Conservation (phyloP, 2,113 vertebrate species). For the Nesoenas mayeri region DNA sequence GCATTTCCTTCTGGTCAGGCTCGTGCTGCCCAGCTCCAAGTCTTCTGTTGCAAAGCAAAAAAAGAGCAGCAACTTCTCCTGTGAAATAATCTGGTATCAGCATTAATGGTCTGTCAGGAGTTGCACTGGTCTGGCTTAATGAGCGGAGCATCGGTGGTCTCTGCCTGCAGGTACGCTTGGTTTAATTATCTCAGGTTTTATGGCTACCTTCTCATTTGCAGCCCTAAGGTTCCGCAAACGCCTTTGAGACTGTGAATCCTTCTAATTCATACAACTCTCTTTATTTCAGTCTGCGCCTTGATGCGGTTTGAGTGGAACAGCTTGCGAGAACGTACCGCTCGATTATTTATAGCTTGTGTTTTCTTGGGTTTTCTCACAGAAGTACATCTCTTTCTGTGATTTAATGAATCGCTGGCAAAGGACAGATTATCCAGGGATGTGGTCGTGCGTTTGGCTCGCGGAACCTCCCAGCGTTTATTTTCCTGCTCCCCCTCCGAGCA, state of each 20-base stretch:
- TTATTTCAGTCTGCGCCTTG: not conserved
- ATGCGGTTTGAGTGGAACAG: not conserved
- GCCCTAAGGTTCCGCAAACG: not conserved
- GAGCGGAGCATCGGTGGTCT: not conserved
- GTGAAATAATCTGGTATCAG: not conserved
- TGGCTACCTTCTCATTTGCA: fast-evolving
- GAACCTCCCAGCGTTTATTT: not conserved
- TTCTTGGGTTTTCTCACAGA: not conserved
- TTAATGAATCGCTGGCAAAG: not conserved
- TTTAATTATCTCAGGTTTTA: not conserved
- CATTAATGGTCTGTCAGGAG: fast-evolving
- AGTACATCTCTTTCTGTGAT: not conserved
- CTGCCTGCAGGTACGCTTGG: not conserved
- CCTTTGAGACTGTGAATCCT: not conserved
- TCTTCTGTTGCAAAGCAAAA: not conserved
- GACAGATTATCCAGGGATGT: not conserved
- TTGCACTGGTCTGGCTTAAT: fast-evolving
- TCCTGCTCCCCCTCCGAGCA: not conserved
- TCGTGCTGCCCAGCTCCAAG: not conserved
- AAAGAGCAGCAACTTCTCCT: not conserved
- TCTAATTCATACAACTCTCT: not conserved
- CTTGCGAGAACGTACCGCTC: not conserved
- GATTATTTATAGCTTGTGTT: not conserved
- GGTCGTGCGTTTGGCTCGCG: not conserved
- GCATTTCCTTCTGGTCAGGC: not conserved